phyloP scores from a whole-genome alignment of 2,113 vertebrate species.

The Zosterops pallidus region DNA sequence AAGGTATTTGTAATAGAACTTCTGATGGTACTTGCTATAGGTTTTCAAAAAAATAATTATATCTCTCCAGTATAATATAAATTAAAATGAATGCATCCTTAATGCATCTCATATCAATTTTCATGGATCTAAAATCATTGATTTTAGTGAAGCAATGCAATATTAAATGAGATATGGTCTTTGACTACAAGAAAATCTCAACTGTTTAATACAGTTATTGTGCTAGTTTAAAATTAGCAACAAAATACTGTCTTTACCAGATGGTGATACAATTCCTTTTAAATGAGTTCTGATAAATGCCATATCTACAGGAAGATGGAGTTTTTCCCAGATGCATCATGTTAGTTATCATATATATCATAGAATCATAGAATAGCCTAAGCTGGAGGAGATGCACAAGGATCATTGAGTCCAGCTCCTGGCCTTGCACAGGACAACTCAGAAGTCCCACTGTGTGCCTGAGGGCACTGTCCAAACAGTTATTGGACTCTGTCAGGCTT shows the following conservation, averaged over 20 bases:
- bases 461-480: not conserved
- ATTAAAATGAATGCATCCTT: not conserved
- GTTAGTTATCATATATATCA: not conserved
- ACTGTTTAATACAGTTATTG: not conserved
- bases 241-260: not conserved
- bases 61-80: not conserved
- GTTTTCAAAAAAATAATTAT: not conserved
- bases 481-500: not conserved
- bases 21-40: not conserved
- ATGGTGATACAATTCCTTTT: not conserved
- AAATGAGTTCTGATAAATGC: not conserved
- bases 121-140: not conserved
- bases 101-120: not conserved
- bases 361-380: not conserved
- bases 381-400: not conserved
- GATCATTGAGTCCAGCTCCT: not conserved
- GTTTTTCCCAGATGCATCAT: not conserved
- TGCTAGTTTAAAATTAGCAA: not conserved
- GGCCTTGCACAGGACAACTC: not conserved
- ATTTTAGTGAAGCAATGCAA: not conserved
- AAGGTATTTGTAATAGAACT: not conserved
- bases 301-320: not conserved
- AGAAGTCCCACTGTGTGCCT: not conserved
- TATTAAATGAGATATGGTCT: not conserved
- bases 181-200: not conserved